These are phyloP conservation scores for Nymphicus hollandicus DNA, from an alignment of 2,113 vertebrate species.

Conservation along the genomic window DNA sequence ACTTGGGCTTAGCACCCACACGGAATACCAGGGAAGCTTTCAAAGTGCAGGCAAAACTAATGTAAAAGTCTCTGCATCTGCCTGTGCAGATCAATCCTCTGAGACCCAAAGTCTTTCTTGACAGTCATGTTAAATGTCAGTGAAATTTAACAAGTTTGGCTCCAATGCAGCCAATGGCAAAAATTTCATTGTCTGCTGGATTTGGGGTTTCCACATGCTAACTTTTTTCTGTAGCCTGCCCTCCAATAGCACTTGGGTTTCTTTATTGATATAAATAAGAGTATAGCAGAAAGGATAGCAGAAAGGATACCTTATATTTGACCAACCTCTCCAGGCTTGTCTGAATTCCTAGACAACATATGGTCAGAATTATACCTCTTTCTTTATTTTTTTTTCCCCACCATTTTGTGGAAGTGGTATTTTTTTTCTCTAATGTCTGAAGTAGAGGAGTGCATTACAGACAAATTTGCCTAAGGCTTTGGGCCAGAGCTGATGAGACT, in stretches of 20 bases:
- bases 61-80: not conserved
- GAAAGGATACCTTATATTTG: not conserved
- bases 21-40: not conserved
- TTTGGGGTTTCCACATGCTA: not conserved
- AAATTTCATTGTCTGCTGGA: not conserved
- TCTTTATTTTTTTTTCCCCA: not conserved
- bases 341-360: not conserved
- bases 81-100: not conserved
- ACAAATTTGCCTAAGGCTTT: constrained; percentile 58
- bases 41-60: not conserved
- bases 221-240: not conserved
- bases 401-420: not conserved
- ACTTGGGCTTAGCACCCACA: not conserved
- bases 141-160: not conserved
- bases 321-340: not conserved
- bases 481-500: constrained; percentile 63
- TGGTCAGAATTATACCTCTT: not conserved
- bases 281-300: not conserved
- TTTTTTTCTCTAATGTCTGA: constrained; percentile 27
- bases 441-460: constrained; percentile 32
- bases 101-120: not conserved
- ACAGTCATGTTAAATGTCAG: not conserved
- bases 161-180: not conserved
- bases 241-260: not conserved
- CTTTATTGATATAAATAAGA: not conserved